Evolutionary conservation across 2,888 invertebrate species (phyloP).

Genomic region (Spicauda simplicius): DNA sequence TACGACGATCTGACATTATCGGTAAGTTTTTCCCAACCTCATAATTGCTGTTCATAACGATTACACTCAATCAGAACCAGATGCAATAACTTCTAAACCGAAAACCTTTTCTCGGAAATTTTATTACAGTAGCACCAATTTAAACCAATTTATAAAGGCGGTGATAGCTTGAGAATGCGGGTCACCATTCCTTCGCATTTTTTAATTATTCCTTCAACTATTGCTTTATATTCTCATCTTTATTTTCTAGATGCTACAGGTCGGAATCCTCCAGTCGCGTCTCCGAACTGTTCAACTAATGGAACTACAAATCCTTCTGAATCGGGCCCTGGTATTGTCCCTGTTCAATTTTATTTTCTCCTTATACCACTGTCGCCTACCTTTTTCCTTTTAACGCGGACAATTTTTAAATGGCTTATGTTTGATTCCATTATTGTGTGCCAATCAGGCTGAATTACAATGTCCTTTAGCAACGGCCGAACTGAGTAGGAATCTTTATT

Average conservation of each 20-base stretch:
- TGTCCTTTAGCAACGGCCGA: constrained; percentile 80
- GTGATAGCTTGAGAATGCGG: constrained; percentile 60
- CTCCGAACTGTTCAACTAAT: constrained; percentile 61
- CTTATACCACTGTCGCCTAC: constrained; percentile 68
- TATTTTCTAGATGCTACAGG: constrained; percentile 24
- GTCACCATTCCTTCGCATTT: constrained; percentile 63
- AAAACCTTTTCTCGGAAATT: constrained; percentile 35
- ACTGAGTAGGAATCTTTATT: constrained; percentile 74
- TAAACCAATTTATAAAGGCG: constrained; percentile 51
- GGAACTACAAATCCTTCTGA: constrained; percentile 78
- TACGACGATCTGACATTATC: constrained; percentile 12
- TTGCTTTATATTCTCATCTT: constrained; percentile 29
- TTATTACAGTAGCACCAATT: constrained; percentile 41
- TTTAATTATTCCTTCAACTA: constrained; percentile 57
- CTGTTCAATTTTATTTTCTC: constrained; percentile 73
- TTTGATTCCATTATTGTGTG: constrained; percentile 85
- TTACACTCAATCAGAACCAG: constrained; percentile 27
- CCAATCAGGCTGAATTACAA: constrained; percentile 84
- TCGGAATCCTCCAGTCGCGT: constrained; percentile 12
- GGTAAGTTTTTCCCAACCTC: constrained; percentile 9
- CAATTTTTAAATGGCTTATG: constrained; percentile 84
- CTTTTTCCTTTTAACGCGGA: constrained; percentile 79
- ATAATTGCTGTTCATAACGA: constrained; percentile 20
- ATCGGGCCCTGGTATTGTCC: constrained; percentile 78
- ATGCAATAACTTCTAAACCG: constrained; percentile 31